phyloP scores from a whole-genome alignment of 2,888 invertebrate genomes.

The Pseudococcus longispinus region DNA sequence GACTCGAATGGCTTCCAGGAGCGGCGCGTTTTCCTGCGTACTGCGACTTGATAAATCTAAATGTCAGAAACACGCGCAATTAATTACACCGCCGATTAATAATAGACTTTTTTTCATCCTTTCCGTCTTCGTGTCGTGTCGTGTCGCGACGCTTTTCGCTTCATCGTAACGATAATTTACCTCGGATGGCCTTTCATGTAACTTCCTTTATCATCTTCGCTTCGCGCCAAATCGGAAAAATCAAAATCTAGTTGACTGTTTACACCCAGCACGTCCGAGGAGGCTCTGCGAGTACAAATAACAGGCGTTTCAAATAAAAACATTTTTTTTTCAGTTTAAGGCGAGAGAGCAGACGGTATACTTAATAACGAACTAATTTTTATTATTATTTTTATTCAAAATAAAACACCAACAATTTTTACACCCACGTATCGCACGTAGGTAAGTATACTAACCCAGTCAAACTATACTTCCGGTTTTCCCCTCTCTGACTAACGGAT shows the following conservation, averaged over 20 bases:
- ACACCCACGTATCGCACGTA: too few species aligned
- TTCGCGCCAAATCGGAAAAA: conserved; percentile 69
- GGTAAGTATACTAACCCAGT: conserved; percentile 61
- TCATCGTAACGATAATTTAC: conserved; percentile 58
- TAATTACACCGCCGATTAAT: neutral
- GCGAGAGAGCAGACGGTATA: too few species aligned
- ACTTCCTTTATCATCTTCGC: conserved; percentile 66
- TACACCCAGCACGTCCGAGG: conserved; percentile 61
- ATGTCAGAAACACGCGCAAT: conserved; percentile 50
- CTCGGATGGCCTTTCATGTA: conserved; percentile 65
- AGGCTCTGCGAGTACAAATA: conserved; percentile 59
- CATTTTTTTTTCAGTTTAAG: neutral
- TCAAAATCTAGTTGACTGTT: conserved; percentile 72
- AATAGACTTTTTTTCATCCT: neutral
- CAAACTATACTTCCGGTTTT: conserved; percentile 64
- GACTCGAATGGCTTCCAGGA: conserved; percentile 83
- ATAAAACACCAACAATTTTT: too few species aligned
- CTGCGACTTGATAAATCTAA: conserved; percentile 80
- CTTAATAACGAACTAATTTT: too few species aligned
- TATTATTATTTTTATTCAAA: too few species aligned
- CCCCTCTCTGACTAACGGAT: conserved; percentile 62
- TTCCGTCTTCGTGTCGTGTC: neutral
- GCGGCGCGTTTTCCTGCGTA: conserved; percentile 81
- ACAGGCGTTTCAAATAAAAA: neutral
- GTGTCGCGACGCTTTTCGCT: neutral